These are phyloP conservation scores for Stenopsyche tienmushanensis DNA, from an alignment of 1,140 invertebrate species.

Conservation along the genomic window DNA sequence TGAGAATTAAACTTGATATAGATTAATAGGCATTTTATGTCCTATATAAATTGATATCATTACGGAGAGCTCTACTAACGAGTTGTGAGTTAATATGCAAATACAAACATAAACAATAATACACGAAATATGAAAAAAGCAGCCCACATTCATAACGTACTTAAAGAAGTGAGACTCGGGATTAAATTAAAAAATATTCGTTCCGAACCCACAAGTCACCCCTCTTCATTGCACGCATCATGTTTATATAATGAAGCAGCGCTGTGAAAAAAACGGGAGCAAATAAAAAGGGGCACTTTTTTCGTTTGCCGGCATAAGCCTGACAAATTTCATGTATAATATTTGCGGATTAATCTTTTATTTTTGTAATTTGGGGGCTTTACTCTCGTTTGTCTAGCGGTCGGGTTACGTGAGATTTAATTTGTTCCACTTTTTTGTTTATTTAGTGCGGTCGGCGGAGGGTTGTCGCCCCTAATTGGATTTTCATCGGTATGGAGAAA, in stretches of 20 bases:
- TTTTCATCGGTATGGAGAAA: no score
- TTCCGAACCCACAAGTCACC: neutral
- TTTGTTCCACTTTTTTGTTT: conserved; percentile 5
- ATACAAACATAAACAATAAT: no score
- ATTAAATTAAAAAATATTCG: neutral
- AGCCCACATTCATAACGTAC: no score
- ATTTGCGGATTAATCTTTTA: conserved; percentile 11
- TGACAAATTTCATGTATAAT: conserved; percentile 24
- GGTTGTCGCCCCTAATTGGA: neutral
- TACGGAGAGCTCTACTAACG: no score
- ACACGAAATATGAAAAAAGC: no score
- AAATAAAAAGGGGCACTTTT: conserved; percentile 2
- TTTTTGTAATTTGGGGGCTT: neutral
- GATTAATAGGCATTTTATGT: no score
- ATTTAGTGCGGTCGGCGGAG: neutral
- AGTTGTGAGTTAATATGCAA: no score
- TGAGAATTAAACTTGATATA: no score
- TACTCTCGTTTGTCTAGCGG: neutral
- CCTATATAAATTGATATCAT: no score
- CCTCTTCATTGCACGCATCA: conserved; percentile 24
- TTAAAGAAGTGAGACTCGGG: no score
- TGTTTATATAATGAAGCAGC: conserved; percentile 34
- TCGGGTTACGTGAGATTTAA: neutral
- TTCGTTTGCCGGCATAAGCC: conserved; percentile 12
- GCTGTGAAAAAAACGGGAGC: neutral